Conservation (phyloP, 2,888 invertebrate genomes). For the Chloroclysta siterata region DNA sequence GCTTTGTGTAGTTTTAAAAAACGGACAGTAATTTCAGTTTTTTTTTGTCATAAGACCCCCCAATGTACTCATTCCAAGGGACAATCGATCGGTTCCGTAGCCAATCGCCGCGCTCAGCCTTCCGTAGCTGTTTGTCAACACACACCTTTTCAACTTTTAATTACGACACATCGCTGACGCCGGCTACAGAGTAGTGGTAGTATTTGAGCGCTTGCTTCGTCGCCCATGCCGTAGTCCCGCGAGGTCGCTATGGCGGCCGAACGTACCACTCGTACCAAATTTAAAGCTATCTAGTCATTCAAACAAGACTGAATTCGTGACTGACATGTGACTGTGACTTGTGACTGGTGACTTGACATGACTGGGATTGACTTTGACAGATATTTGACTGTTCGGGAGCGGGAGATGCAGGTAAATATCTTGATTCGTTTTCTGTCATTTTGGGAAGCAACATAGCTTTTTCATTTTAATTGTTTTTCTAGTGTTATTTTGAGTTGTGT, state of each 20-base stretch:
- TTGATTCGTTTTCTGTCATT: too few relatives aligned
- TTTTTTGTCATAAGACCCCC: too few relatives aligned
- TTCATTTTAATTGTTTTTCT: too few relatives aligned
- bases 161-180: constrained; percentile 54
- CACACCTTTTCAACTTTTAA: constrained; percentile 45
- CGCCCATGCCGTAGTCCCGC: constrained; percentile 65
- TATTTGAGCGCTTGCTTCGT: constrained; percentile 64
- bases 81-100: constrained; percentile 53
- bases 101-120: constrained; percentile 50
- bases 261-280: constrained; percentile 64
- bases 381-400: constrained; percentile 45
- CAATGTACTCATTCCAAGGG: too few relatives aligned
- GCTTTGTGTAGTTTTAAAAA: too few relatives aligned
- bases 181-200: constrained; percentile 67
- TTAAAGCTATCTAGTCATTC: constrained; percentile 69
- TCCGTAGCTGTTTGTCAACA: constrained; percentile 60
- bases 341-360: constrained; percentile 54
- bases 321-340: constrained; percentile 45
- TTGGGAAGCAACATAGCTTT: too few relatives aligned
- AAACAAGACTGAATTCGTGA: constrained; percentile 41
- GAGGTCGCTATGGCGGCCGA: constrained; percentile 69
- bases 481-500: too few relatives aligned
- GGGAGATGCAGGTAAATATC: constrained; percentile 49
- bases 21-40: too few relatives aligned
- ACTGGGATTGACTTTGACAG: constrained; percentile 49